Percentiles rank a stretch among this genome's conserved stretches.
Conservation (phyloP, 2,113 vertebrate species). For the Hystrix brachyura region DNA sequence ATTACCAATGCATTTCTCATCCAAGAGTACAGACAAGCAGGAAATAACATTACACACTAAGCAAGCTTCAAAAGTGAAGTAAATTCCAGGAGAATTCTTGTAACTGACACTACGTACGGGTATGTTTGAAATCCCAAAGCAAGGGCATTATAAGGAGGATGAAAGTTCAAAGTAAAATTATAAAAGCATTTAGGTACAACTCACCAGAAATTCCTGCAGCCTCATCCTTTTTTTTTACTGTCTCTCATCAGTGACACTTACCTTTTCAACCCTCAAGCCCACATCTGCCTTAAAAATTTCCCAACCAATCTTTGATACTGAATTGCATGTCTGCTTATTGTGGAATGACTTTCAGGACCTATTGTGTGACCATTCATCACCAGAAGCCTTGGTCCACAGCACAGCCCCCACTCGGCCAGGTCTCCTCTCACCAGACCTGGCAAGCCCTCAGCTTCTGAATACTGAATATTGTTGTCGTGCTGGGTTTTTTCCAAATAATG, state of each 20-base stretch:
- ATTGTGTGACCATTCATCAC: neutral
- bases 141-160: neutral
- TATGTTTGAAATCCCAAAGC: neutral
- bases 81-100: neutral
- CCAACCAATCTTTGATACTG: neutral
- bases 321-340: neutral
- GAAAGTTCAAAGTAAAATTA: neutral
- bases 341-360: neutral
- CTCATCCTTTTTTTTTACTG: neutral
- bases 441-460: neutral
- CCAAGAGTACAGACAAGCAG: neutral
- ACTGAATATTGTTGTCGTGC: neutral
- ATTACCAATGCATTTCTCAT: neutral
- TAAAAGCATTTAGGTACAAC: neutral
- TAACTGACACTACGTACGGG: neutral
- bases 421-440: neutral
- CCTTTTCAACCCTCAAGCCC: neutral
- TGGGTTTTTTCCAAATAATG: conserved; percentile 25
- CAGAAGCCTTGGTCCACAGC: neutral
- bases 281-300: neutral
- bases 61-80: neutral
- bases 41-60: neutral
- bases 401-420: neutral
- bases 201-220: neutral
- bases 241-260: neutral